phyloP scores from a whole-genome alignment of 1,140 invertebrate genomes.

The Halictus rubicundus region DNA sequence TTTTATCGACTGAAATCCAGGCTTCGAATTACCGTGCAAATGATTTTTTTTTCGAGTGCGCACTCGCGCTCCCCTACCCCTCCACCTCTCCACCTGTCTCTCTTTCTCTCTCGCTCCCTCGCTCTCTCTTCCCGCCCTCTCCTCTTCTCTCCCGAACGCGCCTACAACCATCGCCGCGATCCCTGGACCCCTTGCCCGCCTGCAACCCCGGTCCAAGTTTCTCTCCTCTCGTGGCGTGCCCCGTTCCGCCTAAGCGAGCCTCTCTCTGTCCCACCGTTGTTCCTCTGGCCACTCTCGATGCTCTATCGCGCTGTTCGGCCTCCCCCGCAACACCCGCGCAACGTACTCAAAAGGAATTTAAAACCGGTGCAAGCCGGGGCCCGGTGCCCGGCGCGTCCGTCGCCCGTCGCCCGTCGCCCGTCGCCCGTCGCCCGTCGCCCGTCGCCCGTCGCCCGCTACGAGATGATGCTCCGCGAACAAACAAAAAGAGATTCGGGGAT shows the following conservation, averaged over 20 bases:
- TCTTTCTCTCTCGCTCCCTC: constrained; percentile 9
- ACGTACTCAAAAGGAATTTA: constrained; percentile 79
- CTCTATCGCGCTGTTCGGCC: constrained; percentile 62
- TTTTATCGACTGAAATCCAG: constrained; percentile 81
- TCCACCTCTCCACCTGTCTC: constrained; percentile 25
- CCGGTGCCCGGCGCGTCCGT: constrained; percentile 2
- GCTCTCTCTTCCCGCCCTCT: neutral
- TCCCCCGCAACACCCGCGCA: constrained; percentile 59
- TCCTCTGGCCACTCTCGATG: constrained; percentile 19
- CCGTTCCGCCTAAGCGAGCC: neutral
- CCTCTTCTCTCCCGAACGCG: no score
- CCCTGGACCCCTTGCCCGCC: neutral
- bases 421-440: constrained; percentile 14
- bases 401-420: no score
- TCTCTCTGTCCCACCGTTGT: constrained; percentile 49
- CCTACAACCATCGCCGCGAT: neutral
- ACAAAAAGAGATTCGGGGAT: constrained; percentile 39
- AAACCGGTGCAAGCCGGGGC: constrained; percentile 73
- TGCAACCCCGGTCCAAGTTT: neutral
- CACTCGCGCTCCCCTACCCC: constrained; percentile 40
- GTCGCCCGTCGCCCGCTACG: constrained; percentile 26
- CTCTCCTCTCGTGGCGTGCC: neutral
- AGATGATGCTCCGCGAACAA: constrained; percentile 50
- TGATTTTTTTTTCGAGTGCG: constrained; percentile 77
- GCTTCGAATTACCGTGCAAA: constrained; percentile 82